These are phyloP conservation scores for Esox masquinongy DNA, from an alignment of 2,797 vertebrate genomes.

Conservation along the genomic window DNA sequence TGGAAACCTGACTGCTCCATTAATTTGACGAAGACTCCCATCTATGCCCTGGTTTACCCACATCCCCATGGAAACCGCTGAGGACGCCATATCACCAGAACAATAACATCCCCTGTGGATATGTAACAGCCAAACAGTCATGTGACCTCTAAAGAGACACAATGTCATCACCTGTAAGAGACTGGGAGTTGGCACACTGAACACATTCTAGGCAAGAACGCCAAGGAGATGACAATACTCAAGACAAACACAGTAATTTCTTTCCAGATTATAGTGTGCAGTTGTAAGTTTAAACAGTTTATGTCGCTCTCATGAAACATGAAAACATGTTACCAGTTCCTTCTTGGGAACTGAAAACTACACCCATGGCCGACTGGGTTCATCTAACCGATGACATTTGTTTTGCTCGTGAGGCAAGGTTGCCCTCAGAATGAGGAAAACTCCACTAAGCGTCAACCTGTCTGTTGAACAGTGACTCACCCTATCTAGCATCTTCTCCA, in stretches of 20 bases:
- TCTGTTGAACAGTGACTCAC: constrained; percentile 64
- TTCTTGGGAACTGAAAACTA: neutral
- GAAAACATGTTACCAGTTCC: neutral
- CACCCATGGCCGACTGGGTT: neutral
- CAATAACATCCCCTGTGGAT: constrained; percentile 24
- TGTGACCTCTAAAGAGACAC: neutral
- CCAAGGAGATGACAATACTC: neutral
- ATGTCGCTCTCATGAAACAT: neutral
- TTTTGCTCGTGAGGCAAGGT: too few species aligned
- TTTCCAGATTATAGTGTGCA: neutral
- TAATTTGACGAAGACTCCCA: constrained; percentile 1
- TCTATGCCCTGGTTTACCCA: constrained; percentile 10
- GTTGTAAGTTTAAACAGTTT: neutral
- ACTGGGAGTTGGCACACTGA: neutral
- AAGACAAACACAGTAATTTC: neutral
- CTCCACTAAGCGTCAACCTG: neutral
- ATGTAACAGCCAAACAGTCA: neutral
- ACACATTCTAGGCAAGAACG: neutral
- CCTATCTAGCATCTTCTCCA: constrained; percentile 86
- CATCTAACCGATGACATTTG: too few species aligned
- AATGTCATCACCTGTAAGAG: neutral
- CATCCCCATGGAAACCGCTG: neutral
- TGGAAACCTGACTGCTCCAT: neutral
- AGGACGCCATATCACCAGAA: constrained; percentile 15
- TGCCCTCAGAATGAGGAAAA: neutral